Conservation (phyloP, 2,888 invertebrate genomes). For the Nemotelus pantherinus region DNA sequence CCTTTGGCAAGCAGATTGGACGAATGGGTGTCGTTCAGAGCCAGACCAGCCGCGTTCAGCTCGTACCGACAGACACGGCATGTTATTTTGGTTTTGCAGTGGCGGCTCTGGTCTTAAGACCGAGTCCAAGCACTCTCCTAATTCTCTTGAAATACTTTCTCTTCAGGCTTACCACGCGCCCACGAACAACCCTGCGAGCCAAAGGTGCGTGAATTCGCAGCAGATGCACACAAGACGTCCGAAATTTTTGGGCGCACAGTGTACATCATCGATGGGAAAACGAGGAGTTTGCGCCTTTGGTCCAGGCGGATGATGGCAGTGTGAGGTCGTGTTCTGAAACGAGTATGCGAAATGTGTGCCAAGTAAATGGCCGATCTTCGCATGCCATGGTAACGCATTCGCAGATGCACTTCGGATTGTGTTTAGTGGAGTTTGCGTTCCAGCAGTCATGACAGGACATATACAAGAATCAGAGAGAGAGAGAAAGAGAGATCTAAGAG, state of each 20-base stretch:
- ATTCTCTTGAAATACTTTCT: constrained; percentile 20
- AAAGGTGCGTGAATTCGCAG: constrained; percentile 2
- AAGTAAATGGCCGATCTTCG: constrained; percentile 42
- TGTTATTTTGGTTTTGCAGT: constrained; percentile 38
- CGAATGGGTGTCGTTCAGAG: constrained; percentile 43
- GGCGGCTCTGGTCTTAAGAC: constrained; percentile 30
- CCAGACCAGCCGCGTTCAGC: constrained; percentile 7
- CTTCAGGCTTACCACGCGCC: background rate
- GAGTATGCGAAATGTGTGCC: constrained; percentile 40
- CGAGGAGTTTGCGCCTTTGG: constrained; percentile 40
- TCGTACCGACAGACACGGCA: constrained; percentile 21
- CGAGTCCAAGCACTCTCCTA: constrained; percentile 3
- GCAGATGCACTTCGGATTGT: constrained; percentile 24
- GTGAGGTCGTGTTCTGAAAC: constrained; percentile 24
- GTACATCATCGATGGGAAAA: background rate
- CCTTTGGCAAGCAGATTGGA: constrained; percentile 38
- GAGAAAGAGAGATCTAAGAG: background rate
- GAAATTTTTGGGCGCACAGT: constrained; percentile 11
- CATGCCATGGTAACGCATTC: constrained; percentile 42
- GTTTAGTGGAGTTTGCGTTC: constrained; percentile 41
- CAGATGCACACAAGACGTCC: constrained; percentile 11
- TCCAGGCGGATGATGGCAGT: constrained; percentile 36
- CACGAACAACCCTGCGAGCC: constrained; percentile 3
- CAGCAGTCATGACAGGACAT: background rate
- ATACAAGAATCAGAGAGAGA: background rate